Evolutionary conservation across 2,888 invertebrate species (phyloP).

Genomic region (Conistra vaccinii): DNA sequence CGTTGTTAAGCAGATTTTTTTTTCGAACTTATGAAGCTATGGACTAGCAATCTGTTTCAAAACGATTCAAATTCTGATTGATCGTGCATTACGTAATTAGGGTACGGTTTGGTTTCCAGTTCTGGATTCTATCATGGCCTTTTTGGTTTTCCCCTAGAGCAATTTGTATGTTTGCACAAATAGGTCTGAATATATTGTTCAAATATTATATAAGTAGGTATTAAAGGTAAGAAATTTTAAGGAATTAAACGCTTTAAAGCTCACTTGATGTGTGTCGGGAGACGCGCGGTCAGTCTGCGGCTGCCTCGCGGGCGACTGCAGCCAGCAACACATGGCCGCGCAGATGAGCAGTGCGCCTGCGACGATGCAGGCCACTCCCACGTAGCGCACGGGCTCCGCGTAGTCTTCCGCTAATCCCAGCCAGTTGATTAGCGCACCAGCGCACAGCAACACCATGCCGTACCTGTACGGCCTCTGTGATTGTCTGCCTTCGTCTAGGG

Average conservation of each 20-base stretch:
- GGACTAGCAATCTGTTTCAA: no score
- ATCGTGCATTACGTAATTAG: no score
- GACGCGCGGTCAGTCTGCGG: constrained; percentile 85
- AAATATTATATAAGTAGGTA: background rate
- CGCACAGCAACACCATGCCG: constrained; percentile 93
- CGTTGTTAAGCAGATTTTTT: no score
- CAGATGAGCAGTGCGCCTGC: constrained; percentile 93
- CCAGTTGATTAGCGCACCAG: constrained; percentile 94
- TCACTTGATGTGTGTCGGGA: constrained; percentile 88
- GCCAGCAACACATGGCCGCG: constrained; percentile 94
- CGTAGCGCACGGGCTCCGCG: constrained; percentile 93
- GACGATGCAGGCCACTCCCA: constrained; percentile 94
- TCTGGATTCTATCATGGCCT: background rate
- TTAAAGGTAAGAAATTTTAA: background rate
- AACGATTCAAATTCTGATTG: no score
- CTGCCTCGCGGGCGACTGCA: constrained; percentile 89
- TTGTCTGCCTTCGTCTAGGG: constrained; percentile 92
- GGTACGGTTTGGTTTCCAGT: background rate
- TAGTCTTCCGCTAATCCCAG: constrained; percentile 93
- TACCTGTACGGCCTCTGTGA: constrained; percentile 94
- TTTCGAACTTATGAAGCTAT: no score
- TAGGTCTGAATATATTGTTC: background rate
- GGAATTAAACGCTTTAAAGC: constrained; percentile 5
- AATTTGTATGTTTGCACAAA: background rate
- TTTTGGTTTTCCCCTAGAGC: background rate